Percentiles rank a stretch among this genome's conserved stretches.
Evolutionary conservation across 2,888 invertebrate genomes (phyloP).

Genomic region (Charanyca ferruginea): DNA sequence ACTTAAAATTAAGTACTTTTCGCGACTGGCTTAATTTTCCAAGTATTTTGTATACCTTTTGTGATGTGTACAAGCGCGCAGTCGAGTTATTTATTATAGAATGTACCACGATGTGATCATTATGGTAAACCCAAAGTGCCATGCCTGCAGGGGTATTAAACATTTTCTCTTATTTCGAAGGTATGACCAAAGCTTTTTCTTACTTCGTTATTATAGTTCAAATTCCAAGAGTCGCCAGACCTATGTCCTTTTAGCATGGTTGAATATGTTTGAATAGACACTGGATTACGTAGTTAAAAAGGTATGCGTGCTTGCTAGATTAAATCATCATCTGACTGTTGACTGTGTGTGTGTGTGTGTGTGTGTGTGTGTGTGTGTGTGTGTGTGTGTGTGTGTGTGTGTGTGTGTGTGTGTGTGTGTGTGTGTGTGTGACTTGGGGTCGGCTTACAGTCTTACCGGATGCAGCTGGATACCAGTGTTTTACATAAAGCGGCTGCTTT

Average conservation of each 20-base stretch:
- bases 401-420: too few relatives aligned
- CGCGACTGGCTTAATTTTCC: neutral
- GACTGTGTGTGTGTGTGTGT: too few relatives aligned
- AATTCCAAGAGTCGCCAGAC: neutral
- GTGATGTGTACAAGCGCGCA: conserved; percentile 24
- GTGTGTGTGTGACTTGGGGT: too few relatives aligned
- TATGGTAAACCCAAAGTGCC: conserved; percentile 73
- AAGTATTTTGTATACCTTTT: conserved; percentile 5
- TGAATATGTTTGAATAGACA: neutral
- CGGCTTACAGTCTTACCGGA: too few relatives aligned
- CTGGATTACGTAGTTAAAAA: neutral
- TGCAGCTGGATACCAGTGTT: too few relatives aligned
- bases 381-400: too few relatives aligned
- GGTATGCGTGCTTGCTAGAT: neutral
- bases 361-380: too few relatives aligned
- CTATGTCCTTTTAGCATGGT: neutral
- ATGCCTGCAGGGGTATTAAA: conserved; percentile 65
- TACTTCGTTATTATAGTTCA: conserved; percentile 23
- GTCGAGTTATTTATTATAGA: conserved; percentile 47
- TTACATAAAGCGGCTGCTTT: too few relatives aligned
- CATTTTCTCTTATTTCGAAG: conserved; percentile 62
- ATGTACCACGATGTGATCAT: conserved; percentile 43
- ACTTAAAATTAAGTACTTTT: conserved; percentile 19
- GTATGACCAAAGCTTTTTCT: conserved; percentile 70
- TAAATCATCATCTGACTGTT: too few relatives aligned